Evolutionary conservation across 2,113 vertebrate genomes (phyloP), one percentile per base, ranked within the genome.

Genomic region (Mola mola): DNA sequence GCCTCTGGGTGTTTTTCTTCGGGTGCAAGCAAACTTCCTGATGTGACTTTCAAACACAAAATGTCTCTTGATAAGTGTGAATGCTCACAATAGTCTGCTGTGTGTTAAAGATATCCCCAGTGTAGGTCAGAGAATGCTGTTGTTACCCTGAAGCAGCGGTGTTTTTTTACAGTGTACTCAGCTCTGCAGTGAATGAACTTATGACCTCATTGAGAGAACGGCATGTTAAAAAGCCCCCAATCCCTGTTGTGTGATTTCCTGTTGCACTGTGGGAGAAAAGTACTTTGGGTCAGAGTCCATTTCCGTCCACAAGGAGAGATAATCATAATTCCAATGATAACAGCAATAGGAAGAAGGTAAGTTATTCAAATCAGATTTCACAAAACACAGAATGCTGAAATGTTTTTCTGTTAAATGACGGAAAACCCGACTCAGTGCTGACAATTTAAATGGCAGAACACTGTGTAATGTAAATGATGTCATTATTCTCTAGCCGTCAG

Each of bases 401-500:
- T n/a, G n/a, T n/a, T n/a, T n/a, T n/a, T n/a, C n/a, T n/a, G n/a
- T n/a, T n/a, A n/a, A n/a, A 33, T 11, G 5, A 33, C 2, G 2
- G 5, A 26, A 60, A 66, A 25, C 16, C 0, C 19, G 22, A 13
- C 6, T n/a, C 16, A 33, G n/a, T 21, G n/a, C 7, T 60, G 33
- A 21, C 7, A 28, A 31, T 26, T 51, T 16, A 38, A 56, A 49
- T 19, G 20, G 13, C 10, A 21, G 8, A 16, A 13, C 26, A 22
- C 41, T 8, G 31, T 13, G 50, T 51, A 29, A 52, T 59, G 42
- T 33, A 64, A 76, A 86, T 90, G 78, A 91, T 84, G 87, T 87
- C 82, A 91, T 90, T 73, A 75, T 66, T 55, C 19, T 82, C 56
- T 60, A 85, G 85, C 84, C 67, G 74, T 74, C 60, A 43, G 72